These are phyloP conservation scores for Gadus chalcogrammus DNA, from an alignment of 2,113 vertebrate species.

Conservation along the genomic window DNA sequence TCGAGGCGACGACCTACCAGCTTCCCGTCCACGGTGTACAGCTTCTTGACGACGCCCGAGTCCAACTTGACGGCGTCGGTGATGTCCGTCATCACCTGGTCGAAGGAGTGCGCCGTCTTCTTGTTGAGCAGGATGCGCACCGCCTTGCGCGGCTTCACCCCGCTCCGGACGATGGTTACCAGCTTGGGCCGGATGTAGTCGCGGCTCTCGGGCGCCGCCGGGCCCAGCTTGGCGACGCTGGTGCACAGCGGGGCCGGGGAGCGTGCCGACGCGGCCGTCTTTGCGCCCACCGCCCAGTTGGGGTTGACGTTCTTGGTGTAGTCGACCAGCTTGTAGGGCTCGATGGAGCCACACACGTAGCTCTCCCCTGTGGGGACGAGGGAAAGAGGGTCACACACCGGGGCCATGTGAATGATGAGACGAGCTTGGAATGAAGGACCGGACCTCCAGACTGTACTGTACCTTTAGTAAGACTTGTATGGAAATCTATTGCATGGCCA, in stretches of 20 bases:
- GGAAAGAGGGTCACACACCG: not conserved
- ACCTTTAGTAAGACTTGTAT: no score
- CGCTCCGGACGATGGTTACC: slow-evolving; percentile 95
- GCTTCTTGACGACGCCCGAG: slow-evolving; percentile 89
- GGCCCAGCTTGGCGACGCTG: slow-evolving; percentile 68
- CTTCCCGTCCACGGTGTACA: slow-evolving; percentile 95
- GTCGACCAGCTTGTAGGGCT: slow-evolving; percentile 93
- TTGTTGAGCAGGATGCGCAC: slow-evolving; percentile 95
- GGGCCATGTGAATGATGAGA: no score
- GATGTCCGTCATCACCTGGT: slow-evolving; percentile 95
- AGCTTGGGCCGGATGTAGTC: slow-evolving; percentile 97
- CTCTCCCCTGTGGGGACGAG: slow-evolving; percentile 81
- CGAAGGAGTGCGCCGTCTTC: slow-evolving; percentile 96
- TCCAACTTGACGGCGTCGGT: slow-evolving; percentile 97
- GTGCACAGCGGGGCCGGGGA: slow-evolving; percentile 76
- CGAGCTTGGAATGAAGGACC: no score
- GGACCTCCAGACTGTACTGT: no score
- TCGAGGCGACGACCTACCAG: slow-evolving; percentile 74
- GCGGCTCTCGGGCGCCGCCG: slow-evolving; percentile 73
- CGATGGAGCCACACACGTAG: slow-evolving; percentile 95
- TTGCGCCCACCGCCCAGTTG: slow-evolving; percentile 93
- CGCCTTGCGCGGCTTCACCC: slow-evolving; percentile 95
- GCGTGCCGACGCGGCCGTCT: slow-evolving; percentile 72
- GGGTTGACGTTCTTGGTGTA: slow-evolving; percentile 98
- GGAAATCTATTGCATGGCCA: no score